Evolutionary conservation across 2,797 vertebrate genomes (phyloP), one percentile per base, ranked within the genome.

Genomic region (Erethizon dorsatum): DNA sequence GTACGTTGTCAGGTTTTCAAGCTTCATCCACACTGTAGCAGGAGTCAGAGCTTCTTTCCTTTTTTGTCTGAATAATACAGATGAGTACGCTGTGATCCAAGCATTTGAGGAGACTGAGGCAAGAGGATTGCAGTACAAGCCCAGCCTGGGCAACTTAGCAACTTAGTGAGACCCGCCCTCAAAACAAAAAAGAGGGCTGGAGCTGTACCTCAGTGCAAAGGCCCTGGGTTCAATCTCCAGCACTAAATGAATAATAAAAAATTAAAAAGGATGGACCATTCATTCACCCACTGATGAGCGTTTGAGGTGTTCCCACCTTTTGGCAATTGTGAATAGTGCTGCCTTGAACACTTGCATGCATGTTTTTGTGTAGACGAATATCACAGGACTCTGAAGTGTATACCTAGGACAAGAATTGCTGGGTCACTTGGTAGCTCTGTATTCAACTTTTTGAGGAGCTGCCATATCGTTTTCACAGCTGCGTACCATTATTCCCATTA

Each of bases 1-100:
- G 45, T 41, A 24, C 18, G 45, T 2, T 14, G 73, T 15, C 73
- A 31, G 13, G 26, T 77, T 71, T 18, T 71, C 69, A 11, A 50
- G 77, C 41, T 18, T 20, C 83, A n/a, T 33, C 75, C 1, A 2
- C 10, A 1, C 8, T 0, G 1, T 6, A 6, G 71, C 56, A 15
- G 6, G 20, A 22, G 7, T 63, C 6, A 0, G 41, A 12, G 1
- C 14, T 6, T 11, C 20, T 1, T 28, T 65, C 31, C 45, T 33
- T 10, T 56, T 50, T 54, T 37, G 18, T 37, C 63, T 12, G 28
- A 85, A 47, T 10, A 6, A 8, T 57, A 33, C 0, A 14, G 41
- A 37, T 57, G 6, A 7, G 31, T 20, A n/a, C 10, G 7, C 77
- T 54, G 77, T 18, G 31, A 54, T 11, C 77, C 28, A 4, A 33